phyloP scores from a whole-genome alignment of 2,888 invertebrate genomes.

The Xestia rhomboidea region DNA sequence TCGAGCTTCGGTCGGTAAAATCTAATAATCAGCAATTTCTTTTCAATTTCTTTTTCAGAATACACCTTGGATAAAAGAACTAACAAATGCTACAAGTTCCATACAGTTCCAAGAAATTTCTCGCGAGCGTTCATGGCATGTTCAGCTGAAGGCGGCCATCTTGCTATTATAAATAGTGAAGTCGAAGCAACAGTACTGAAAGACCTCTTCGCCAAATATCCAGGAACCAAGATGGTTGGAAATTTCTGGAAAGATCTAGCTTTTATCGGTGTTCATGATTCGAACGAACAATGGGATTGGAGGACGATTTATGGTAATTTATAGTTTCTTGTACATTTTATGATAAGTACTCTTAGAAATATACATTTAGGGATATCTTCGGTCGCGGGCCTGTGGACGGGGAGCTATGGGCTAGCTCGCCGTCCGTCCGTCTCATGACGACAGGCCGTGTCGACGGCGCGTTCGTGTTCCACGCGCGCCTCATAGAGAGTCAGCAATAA shows the following conservation, averaged over 20 bases:
- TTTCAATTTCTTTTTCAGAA: slow-evolving; percentile 65
- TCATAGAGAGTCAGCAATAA: no score
- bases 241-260: slow-evolving; percentile 62
- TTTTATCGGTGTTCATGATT: slow-evolving; percentile 72
- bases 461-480: no score
- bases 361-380: background rate
- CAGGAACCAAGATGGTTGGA: slow-evolving; percentile 57
- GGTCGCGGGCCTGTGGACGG: no score
- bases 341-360: background rate
- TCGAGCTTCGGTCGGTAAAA: no score
- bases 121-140: slow-evolving; percentile 76
- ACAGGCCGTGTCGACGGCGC: no score
- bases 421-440: no score
- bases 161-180: slow-evolving; percentile 76
- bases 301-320: slow-evolving; percentile 72
- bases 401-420: no score
- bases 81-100: slow-evolving; percentile 79
- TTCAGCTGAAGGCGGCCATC: slow-evolving; percentile 75
- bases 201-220: slow-evolving; percentile 68
- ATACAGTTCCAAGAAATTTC: slow-evolving; percentile 72
- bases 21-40: background rate
- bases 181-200: slow-evolving; percentile 67
- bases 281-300: slow-evolving; percentile 72
- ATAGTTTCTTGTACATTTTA: background rate
- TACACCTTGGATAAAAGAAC: slow-evolving; percentile 72